Percentiles rank a stretch among this genome's conserved stretches.
Evolutionary conservation across 2,113 vertebrate genomes (phyloP).

Genomic region (Thunnus thynnus): DNA sequence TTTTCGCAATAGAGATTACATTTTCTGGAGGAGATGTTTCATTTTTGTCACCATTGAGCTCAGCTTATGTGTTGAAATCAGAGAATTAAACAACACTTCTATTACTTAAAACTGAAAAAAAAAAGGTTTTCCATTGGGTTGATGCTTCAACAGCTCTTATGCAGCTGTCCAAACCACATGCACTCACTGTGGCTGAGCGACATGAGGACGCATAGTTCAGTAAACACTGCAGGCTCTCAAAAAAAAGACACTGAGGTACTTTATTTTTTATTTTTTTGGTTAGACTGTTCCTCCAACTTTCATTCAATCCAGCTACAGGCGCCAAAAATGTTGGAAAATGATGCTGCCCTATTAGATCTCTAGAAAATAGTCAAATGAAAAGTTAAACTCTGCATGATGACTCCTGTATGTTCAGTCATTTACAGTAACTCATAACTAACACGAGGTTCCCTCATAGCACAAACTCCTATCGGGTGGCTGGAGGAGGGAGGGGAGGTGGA

Average conservation of each 20-base stretch:
- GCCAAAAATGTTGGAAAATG: too few relatives aligned
- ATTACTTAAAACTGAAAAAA: not conserved
- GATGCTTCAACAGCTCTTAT: not conserved
- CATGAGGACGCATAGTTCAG: not conserved
- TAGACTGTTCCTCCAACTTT: not conserved
- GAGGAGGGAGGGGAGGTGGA: not conserved
- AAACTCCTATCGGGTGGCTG: slow-evolving; percentile 18
- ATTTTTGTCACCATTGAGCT: not conserved
- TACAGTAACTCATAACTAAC: slow-evolving; percentile 54
- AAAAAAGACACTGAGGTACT: too few relatives aligned
- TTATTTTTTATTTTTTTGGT: too few relatives aligned
- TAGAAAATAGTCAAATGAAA: not conserved
- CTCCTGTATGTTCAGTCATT: not conserved
- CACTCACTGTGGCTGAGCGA: not conserved
- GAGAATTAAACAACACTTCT: not conserved
- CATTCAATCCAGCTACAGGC: not conserved
- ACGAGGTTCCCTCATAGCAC: slow-evolving; percentile 14
- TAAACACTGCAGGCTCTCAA: slow-evolving; percentile 6
- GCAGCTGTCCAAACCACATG: slow-evolving; percentile 10
- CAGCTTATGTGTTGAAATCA: not conserved
- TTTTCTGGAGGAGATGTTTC: not conserved
- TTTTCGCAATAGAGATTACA: too few relatives aligned
- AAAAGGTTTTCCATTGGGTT: not conserved
- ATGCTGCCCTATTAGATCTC: not conserved
- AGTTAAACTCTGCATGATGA: not conserved